Evolutionary conservation across 2,888 invertebrate genomes (phyloP).

Genomic region (Vannuccia rotundouncinata): DNA sequence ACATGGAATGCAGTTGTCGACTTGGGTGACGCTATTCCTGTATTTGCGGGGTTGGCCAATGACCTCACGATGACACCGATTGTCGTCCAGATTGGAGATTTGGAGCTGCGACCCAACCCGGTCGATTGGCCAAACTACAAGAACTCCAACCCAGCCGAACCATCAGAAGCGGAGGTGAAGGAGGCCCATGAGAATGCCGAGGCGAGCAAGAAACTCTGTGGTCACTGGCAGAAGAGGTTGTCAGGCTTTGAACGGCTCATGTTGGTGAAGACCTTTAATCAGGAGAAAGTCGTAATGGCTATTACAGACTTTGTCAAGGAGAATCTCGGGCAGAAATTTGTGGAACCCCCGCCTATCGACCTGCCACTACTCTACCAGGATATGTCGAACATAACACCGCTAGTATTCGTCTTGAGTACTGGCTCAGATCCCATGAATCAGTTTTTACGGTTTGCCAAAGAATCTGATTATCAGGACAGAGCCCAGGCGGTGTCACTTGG

Average conservation of each 20-base stretch:
- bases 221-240: constrained; percentile 65
- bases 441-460: constrained; percentile 54
- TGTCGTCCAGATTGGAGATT: constrained; percentile 36
- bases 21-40: constrained; percentile 61
- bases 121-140: constrained; percentile 44
- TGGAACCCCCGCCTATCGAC: constrained; percentile 72
- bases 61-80: constrained; percentile 44
- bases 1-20: constrained; percentile 68
- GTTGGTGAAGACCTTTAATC: constrained; percentile 65
- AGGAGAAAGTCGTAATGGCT: constrained; percentile 64
- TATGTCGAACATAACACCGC: constrained; percentile 62
- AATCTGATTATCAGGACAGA: constrained; percentile 52
- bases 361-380: constrained; percentile 57
- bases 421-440: constrained; percentile 63
- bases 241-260: constrained; percentile 72
- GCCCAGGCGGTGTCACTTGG: constrained; percentile 56
- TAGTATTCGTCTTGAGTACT: constrained; percentile 77
- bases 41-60: constrained; percentile 49
- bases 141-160: constrained; percentile 46
- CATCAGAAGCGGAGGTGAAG: constrained; percentile 42
- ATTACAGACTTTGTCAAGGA: constrained; percentile 71
- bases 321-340: constrained; percentile 71
- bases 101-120: constrained; percentile 48
- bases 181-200: constrained; percentile 43
- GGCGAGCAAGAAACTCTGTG: constrained; percentile 43